phyloP scores from a whole-genome alignment of 2,113 vertebrate species.

The Eulemur rufifrons region DNA sequence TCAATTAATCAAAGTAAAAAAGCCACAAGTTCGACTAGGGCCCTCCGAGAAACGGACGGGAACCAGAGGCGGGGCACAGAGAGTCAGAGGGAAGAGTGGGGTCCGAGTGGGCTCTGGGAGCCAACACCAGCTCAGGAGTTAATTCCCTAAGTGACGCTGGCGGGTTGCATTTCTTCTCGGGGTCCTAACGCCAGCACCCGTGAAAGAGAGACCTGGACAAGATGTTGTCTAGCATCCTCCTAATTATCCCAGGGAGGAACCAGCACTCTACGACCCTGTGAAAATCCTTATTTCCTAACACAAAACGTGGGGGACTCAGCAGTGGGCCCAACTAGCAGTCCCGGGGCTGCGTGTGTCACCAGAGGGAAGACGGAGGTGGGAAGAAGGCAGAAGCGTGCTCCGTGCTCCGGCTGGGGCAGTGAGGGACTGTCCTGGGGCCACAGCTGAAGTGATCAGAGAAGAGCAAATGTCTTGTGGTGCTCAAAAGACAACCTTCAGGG shows the following conservation, averaged over 20 bases:
- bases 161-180: neutral
- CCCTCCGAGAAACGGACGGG: neutral
- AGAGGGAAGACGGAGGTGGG: neutral
- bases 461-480: neutral
- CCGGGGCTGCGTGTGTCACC: fast-evolving
- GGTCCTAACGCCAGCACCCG: neutral
- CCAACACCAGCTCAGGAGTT: neutral
- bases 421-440: neutral
- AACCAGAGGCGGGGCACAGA: neutral
- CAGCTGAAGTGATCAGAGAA: neutral
- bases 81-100: neutral
- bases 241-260: neutral
- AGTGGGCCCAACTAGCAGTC: neutral
- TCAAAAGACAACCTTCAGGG: neutral
- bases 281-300: neutral
- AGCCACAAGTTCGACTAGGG: neutral
- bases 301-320: neutral
- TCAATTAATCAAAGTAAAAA: neutral
- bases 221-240: no score
- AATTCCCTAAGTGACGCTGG: neutral
- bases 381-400: neutral
- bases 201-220: neutral
- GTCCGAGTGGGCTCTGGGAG: neutral
- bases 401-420: neutral
- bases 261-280: neutral